Conservation (phyloP, 2,113 vertebrate species). For the Cardinalis cardinalis region DNA sequence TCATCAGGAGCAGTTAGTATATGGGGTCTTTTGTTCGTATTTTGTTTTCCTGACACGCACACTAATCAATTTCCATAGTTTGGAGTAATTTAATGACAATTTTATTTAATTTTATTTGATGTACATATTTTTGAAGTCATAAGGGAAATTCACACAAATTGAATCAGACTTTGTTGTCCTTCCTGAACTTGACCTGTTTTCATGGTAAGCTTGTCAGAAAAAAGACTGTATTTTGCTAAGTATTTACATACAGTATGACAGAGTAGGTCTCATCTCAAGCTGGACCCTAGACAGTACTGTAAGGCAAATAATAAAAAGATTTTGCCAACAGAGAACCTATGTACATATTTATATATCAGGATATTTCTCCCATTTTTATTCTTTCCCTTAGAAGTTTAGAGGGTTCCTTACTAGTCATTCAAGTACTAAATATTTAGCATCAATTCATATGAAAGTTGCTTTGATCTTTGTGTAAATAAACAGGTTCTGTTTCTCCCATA, state of each 20-base stretch:
- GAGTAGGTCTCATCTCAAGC: neutral
- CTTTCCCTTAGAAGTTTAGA: slow-evolving; percentile 39
- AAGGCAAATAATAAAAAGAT: neutral
- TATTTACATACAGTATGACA: neutral
- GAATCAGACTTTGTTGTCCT: neutral
- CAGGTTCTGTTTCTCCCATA: slow-evolving; percentile 60
- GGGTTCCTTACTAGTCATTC: slow-evolving; percentile 56
- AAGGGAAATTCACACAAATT: neutral
- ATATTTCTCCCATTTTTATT: neutral
- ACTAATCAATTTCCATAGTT: neutral
- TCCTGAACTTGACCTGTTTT: neutral
- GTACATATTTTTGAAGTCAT: neutral
- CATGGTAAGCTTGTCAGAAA: neutral
- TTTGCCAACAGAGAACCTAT: neutral
- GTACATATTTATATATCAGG: neutral
- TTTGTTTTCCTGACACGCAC: neutral
- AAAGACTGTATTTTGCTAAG: neutral
- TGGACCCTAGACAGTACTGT: neutral
- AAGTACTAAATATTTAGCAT: slow-evolving; percentile 53
- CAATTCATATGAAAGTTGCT: slow-evolving; percentile 63
- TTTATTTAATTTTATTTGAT: neutral
- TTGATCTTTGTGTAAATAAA: slow-evolving; percentile 77
- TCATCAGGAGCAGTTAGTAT: neutral
- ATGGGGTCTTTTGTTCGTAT: neutral
- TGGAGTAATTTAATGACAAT: neutral